Evolutionary conservation across 23 tunicate species (phyloP), one percentile per base, ranked within the genome.

Genomic region (Ascidia mentula): DNA sequence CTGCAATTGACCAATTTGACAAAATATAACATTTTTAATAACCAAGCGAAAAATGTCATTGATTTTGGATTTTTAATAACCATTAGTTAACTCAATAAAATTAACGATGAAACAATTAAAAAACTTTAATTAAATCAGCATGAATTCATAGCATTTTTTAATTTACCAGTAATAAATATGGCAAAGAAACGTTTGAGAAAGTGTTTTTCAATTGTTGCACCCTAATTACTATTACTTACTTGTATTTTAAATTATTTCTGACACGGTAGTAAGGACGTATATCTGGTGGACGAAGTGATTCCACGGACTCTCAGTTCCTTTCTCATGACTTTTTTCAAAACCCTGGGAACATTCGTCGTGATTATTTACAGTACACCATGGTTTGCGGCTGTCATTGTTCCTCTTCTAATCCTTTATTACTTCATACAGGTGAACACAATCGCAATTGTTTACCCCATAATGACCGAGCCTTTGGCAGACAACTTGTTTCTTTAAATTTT

Each of bases 311-410:
- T 95, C n/a, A 74, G 76, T 53, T 35, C 59, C 34, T 95, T 85
- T 34, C 37, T 89, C 35, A 42, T 53, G 59, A 85, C 95, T 2
- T 85, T 89, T 39, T 76, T 89, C 88, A 72, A 69, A 77, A 85
- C 90, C 38, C 13, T 95, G 18, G 65, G 76, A 45, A 95, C 91
- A 24, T 87, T 92, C 28, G 61, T 77, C 1, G 82, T 95, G 46
- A 89, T 95, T 59, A 77, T 89, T 33, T 85, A 86, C 95, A 80
- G 95, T 80, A 89, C 91, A 0, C 88, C 94, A 0, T 82, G 89
- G 8, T 95, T 92, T 42, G 88, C 85, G 8, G 82, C 77, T 30
- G 88, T 95, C 32, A 80, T 95, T 34, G 61, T 95, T 20, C 96
- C 99, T 4, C 53, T 86, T 22, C 80, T 86, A 15, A 22, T 87